A percentile compares a stretch with the other conserved stretches of the same genome.
These are phyloP conservation scores for Eurytoma adleriae DNA, from an alignment of 2,888 invertebrate genomes.

Conservation along the genomic window DNA sequence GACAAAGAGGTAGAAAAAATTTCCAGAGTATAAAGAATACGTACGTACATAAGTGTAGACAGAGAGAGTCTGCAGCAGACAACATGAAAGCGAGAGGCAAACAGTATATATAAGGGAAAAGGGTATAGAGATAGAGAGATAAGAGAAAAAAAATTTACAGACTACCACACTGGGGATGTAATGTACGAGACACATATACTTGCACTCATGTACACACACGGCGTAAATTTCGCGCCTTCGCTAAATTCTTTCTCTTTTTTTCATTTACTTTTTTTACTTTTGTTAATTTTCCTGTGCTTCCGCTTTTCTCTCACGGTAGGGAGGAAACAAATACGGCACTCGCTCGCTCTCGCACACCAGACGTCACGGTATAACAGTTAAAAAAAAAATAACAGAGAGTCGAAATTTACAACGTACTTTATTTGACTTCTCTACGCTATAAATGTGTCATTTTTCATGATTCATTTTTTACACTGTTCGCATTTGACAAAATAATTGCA, in stretches of 20 bases:
- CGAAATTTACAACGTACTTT: constrained; percentile 48
- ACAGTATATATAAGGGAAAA: constrained; percentile 11
- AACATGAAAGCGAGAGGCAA: constrained; percentile 67
- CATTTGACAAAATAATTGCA: not conserved
- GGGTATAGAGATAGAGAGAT: constrained; percentile 1
- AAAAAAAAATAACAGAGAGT: constrained; percentile 46
- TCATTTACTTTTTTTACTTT: not conserved
- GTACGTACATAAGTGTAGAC: constrained; percentile 72
- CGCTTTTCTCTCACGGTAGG: not conserved
- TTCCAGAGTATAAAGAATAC: constrained; percentile 69
- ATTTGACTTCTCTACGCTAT: constrained; percentile 39
- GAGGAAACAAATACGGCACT: not conserved
- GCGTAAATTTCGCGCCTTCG: not conserved
- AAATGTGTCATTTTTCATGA: not conserved
- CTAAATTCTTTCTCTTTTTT: not conserved
- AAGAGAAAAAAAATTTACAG: not conserved
- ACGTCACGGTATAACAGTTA: constrained; percentile 4
- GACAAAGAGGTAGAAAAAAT: constrained; percentile 59
- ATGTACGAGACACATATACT: constrained; percentile 43
- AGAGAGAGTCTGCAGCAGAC: constrained; percentile 70
- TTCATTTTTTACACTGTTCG: not conserved
- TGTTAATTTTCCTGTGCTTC: not conserved
- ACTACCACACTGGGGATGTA: not conserved
- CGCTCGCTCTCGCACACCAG: not conserved
- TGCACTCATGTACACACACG: constrained; percentile 54